Percentiles rank a stretch among this genome's conserved stretches.
phyloP scores from a whole-genome alignment of 2,797 vertebrate genomes.

The Silurus lanzhouensis region DNA sequence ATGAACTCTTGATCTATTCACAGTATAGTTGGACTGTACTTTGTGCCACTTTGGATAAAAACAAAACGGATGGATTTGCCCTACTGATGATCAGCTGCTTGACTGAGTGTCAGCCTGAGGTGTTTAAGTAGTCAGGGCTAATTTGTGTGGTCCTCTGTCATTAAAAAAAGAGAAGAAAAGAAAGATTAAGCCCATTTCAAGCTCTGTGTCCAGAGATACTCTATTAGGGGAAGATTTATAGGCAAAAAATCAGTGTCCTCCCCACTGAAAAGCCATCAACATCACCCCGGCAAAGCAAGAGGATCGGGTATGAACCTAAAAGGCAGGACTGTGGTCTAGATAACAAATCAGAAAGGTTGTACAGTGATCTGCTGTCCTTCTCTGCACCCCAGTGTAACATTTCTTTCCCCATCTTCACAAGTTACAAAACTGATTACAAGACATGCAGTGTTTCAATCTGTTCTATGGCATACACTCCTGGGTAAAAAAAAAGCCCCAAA shows the following conservation, averaged over 20 bases:
- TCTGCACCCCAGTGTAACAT: neutral
- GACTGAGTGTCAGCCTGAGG: conserved; percentile 55
- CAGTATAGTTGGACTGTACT: neutral
- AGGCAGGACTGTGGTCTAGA: conserved; percentile 47
- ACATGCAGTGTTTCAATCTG: neutral
- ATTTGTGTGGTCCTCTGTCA: conserved; percentile 57
- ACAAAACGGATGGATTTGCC: conserved; percentile 9
- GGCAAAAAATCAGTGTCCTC: conserved; percentile 48
- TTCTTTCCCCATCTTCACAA: neutral
- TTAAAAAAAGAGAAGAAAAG: conserved; percentile 57
- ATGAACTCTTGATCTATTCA: neutral
- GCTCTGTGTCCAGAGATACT: conserved; percentile 29
- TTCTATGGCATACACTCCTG: neutral
- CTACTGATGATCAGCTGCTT: conserved; percentile 2
- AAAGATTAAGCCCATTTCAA: conserved; percentile 56
- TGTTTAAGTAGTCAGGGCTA: conserved; percentile 63
- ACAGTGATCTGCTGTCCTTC: neutral
- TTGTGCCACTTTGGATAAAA: neutral
- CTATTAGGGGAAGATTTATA: conserved; percentile 28
- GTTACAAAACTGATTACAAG: neutral
- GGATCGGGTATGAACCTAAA: conserved; percentile 52
- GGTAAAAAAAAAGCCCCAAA: no score
- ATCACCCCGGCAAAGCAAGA: conserved; percentile 57
- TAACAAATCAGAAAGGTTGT: conserved; percentile 49
- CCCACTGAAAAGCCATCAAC: conserved; percentile 60